phyloP scores from a whole-genome alignment of 2,797 vertebrate species.

The Ceryle rudis region DNA sequence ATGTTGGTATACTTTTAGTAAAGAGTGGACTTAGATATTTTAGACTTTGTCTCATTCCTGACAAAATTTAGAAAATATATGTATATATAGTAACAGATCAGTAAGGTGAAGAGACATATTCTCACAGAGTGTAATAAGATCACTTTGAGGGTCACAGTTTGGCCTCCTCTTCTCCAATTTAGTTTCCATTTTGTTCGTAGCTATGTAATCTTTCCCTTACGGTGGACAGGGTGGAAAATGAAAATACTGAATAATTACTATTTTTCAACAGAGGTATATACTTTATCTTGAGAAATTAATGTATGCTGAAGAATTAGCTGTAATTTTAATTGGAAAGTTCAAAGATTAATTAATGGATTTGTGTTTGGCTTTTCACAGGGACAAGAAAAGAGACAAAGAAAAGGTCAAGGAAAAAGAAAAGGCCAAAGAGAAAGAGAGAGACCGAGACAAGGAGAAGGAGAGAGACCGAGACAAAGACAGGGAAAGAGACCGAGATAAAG shows the following conservation, averaged over 20 bases:
- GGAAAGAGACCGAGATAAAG: conserved; percentile 49
- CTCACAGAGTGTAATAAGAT: not conserved
- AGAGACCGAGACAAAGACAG: conserved; percentile 39
- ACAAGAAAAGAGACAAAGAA: conserved; percentile 83
- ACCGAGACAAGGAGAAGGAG: conserved; percentile 49
- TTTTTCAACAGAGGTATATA: not conserved
- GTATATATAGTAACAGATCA: accelerated
- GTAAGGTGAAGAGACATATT: not conserved
- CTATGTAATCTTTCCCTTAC: not conserved
- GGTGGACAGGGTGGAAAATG: not conserved
- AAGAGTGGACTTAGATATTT: not conserved
- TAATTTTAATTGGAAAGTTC: conserved; percentile 1
- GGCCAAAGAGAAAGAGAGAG: conserved; percentile 73
- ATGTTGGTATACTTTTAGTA: not conserved
- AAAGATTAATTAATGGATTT: conserved; percentile 22
- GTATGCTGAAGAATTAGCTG: not conserved
- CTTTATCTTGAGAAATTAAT: not conserved
- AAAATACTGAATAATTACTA: not conserved
- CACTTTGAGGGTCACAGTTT: not conserved
- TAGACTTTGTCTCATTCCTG: not conserved
- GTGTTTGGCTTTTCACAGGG: conserved; percentile 79
- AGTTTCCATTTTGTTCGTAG: not conserved
- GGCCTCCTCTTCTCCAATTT: not conserved
- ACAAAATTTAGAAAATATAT: not conserved
- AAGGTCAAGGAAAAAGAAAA: conserved; percentile 81